phyloP scores from a whole-genome alignment of 92 coral and sea anemone species.

The Metridium senile region DNA sequence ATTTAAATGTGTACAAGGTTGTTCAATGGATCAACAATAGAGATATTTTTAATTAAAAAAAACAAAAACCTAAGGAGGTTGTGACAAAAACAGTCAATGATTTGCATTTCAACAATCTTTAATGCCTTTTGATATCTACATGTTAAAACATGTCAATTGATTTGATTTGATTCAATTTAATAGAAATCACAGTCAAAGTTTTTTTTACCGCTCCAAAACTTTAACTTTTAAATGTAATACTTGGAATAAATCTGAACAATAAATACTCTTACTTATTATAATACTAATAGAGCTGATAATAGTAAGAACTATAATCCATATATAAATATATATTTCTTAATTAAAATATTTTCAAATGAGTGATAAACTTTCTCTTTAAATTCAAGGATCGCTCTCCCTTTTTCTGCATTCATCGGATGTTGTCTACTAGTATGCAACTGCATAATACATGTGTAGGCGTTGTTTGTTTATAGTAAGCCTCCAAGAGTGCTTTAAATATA shows the following conservation, averaged over 20 bases:
- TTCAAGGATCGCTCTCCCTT: no score
- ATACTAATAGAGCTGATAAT: not conserved
- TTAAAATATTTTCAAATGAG: not conserved
- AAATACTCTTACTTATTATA: not conserved
- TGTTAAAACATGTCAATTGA: not conserved
- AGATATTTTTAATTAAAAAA: not conserved
- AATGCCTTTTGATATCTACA: no score
- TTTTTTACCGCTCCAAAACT: not conserved
- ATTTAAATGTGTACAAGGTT: not conserved
- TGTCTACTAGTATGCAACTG: no score
- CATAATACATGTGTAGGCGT: no score
- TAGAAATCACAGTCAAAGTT: not conserved
- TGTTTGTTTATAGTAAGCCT: not conserved
- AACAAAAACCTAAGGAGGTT: not conserved
- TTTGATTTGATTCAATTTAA: no score
- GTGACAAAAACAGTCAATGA: not conserved
- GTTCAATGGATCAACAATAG: not conserved
- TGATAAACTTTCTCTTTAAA: not conserved
- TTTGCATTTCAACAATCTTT: no score
- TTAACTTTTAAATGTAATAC: no score
- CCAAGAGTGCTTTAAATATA: not conserved
- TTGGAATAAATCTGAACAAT: not conserved
- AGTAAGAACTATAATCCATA: not conserved
- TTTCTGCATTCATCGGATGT: no score
- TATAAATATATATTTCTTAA: not conserved